Evolutionary conservation across 2,888 invertebrate species (phyloP).

Genomic region (Tridacna crocea): DNA sequence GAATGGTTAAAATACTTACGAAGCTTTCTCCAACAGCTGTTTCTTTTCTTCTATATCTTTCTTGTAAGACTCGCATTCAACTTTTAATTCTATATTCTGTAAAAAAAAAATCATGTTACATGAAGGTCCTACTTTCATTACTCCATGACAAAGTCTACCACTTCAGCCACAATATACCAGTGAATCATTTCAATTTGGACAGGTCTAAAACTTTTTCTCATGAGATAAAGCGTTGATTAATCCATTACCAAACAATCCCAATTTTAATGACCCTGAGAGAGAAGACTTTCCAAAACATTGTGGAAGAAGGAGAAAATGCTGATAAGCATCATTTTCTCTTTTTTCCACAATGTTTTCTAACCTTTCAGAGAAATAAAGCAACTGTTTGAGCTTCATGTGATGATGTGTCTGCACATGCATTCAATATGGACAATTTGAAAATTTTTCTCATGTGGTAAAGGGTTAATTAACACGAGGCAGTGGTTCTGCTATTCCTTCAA

Average conservation of each 20-base stretch:
- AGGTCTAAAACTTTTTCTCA: too few relatives aligned
- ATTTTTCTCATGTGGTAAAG: not conserved
- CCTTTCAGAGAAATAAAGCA: not conserved
- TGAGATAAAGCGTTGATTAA: not conserved
- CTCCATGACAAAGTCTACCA: too few relatives aligned
- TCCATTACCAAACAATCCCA: not conserved
- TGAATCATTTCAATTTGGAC: too few relatives aligned
- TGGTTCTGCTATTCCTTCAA: too few relatives aligned
- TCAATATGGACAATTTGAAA: not conserved
- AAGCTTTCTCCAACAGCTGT: slow-evolving; percentile 92
- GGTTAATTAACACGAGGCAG: not conserved
- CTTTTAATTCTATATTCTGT: slow-evolving; percentile 83
- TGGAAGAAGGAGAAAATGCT: slow-evolving; percentile 9
- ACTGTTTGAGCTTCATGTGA: too few relatives aligned
- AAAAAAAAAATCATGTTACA: slow-evolving; percentile 32
- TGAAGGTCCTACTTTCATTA: too few relatives aligned
- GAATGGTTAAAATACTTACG: slow-evolving; percentile 86
- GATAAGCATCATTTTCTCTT: not conserved
- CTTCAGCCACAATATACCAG: too few relatives aligned
- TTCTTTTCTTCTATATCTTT: slow-evolving; percentile 90
- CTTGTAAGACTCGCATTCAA: slow-evolving; percentile 81
- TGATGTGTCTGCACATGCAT: not conserved
- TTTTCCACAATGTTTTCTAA: not conserved
- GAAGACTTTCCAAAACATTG: not conserved
- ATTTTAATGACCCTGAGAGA: not conserved